A percentile compares a stretch with the other conserved stretches of the same genome.
Evolutionary conservation across 1,140 invertebrate species (phyloP).

Genomic region (Tribolium madens): DNA sequence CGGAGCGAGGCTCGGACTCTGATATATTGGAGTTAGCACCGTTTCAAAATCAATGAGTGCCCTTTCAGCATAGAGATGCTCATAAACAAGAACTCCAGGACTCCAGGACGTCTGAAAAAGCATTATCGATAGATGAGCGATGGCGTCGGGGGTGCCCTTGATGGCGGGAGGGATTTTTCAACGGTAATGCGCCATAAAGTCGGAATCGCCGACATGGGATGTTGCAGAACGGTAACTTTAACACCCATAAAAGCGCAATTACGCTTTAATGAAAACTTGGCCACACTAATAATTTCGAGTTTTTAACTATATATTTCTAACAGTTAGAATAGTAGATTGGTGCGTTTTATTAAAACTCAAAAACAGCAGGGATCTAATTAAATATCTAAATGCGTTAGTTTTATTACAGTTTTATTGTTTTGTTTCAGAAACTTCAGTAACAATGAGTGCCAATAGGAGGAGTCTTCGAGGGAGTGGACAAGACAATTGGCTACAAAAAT

Average conservation of each 20-base stretch:
- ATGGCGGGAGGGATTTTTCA: neutral
- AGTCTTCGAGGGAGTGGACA: too few species aligned
- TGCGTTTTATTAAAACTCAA: too few species aligned
- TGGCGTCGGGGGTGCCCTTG: neutral
- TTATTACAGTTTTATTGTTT: too few species aligned
- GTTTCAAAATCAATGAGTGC: conserved; percentile 5
- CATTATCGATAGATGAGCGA: neutral
- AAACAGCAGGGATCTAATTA: too few species aligned
- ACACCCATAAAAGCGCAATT: neutral
- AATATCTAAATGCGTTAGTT: too few species aligned
- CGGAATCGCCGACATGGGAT: neutral
- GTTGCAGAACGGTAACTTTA: neutral
- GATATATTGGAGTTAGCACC: conserved; percentile 10
- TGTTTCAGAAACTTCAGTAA: too few species aligned
- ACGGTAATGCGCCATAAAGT: neutral
- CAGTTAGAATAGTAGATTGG: too few species aligned
- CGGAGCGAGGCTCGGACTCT: neutral
- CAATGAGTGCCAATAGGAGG: too few species aligned
- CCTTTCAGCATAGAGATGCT: conserved; percentile 17
- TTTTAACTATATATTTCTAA: neutral
- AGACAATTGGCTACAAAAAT: too few species aligned
- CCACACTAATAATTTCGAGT: neutral
- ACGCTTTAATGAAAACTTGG: neutral
- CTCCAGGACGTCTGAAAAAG: neutral
- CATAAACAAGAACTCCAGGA: neutral